Percentiles rank a stretch among this genome's conserved stretches.
These are phyloP conservation scores for Drosophila ficusphila DNA, from an alignment of 1,140 invertebrate genomes.

Conservation along the genomic window DNA sequence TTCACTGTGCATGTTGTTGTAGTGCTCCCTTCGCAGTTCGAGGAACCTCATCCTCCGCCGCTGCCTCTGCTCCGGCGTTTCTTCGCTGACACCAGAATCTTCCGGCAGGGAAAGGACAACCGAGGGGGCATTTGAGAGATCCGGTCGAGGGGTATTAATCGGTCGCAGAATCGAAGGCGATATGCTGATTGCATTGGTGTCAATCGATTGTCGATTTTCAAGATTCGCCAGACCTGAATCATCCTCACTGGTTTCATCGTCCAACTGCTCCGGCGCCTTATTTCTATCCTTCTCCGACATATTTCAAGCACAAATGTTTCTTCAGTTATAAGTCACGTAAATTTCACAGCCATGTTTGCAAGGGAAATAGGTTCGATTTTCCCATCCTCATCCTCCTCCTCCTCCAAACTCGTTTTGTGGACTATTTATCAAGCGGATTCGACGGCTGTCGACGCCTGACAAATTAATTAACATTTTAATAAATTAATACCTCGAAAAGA, in stretches of 20 bases:
- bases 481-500: conserved; percentile 61
- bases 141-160: neutral
- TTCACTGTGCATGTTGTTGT: conserved; percentile 39
- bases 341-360: conserved; percentile 2
- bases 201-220: too few species aligned
- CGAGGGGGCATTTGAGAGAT: conserved; percentile 2
- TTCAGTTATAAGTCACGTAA: neutral
- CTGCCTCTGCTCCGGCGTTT: conserved; percentile 24
- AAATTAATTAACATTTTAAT: conserved; percentile 76
- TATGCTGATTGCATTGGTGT: neutral
- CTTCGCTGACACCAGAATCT: neutral
- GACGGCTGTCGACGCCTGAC: conserved; percentile 55
- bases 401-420: neutral
- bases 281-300: conserved; percentile 12
- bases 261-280: neutral
- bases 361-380: neutral
- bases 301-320: neutral
- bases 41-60: conserved; percentile 42
- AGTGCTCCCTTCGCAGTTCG: conserved; percentile 57
- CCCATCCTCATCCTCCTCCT: too few species aligned
- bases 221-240: neutral
- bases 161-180: conserved; percentile 8
- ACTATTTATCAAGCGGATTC: conserved; percentile 21
- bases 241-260: neutral
- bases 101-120: conserved; percentile 37